phyloP scores from a whole-genome alignment of 2,113 vertebrate genomes.

The Xerus inauris region DNA sequence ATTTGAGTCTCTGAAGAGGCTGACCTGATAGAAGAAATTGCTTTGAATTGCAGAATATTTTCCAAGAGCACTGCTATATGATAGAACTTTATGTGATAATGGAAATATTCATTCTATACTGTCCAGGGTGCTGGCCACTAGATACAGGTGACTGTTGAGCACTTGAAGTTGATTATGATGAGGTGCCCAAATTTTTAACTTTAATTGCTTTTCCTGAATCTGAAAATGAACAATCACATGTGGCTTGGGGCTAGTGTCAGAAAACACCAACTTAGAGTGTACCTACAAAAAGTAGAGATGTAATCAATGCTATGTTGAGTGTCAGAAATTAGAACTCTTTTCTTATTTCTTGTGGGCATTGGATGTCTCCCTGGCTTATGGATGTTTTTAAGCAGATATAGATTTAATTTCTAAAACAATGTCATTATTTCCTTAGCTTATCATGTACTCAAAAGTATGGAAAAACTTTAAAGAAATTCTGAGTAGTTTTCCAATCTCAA shows the following conservation, averaged over 20 bases:
- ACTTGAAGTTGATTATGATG: background rate
- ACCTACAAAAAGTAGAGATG: background rate
- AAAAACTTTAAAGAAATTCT: background rate
- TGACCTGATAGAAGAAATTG: background rate
- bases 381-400: slow-evolving; percentile 5
- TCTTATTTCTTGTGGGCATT: background rate
- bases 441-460: background rate
- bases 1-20: background rate
- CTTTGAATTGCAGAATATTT: background rate
- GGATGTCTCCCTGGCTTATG: background rate
- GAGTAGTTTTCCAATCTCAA: background rate
- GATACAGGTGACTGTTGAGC: background rate
- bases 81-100: background rate
- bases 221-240: background rate
- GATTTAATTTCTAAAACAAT: background rate
- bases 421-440: background rate
- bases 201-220: background rate
- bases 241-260: background rate
- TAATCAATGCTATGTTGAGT: background rate
- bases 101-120: background rate
- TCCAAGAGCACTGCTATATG: background rate
- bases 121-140: background rate
- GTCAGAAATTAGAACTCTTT: background rate
- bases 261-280: background rate
- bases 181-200: background rate